These are phyloP conservation scores for Candoia aspera DNA, from an alignment of 2,113 vertebrate species.

Conservation along the genomic window DNA sequence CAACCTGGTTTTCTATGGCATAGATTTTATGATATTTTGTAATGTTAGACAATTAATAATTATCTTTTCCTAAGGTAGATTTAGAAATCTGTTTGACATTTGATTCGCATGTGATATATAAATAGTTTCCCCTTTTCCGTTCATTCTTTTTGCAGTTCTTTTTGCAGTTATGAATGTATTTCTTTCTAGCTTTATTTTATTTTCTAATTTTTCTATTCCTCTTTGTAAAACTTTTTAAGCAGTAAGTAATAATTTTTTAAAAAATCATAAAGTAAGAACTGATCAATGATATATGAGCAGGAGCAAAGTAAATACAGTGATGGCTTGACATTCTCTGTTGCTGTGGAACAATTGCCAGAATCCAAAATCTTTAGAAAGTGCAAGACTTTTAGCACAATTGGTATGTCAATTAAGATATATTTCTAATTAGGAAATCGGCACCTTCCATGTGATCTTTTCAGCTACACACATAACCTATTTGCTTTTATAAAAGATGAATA, in stretches of 20 bases:
- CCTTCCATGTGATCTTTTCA: not conserved
- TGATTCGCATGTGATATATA: not conserved
- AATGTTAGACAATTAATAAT: not conserved
- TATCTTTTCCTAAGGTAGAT: not conserved
- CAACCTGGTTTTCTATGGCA: not conserved
- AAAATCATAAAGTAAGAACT: not conserved
- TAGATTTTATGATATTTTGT: not conserved
- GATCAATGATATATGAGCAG: not conserved
- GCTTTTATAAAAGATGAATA: not conserved
- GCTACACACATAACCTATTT: not conserved
- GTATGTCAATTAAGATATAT: not conserved
- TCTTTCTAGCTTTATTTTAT: not conserved
- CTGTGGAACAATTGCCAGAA: not conserved
- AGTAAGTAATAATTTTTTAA: not conserved
- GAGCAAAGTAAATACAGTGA: not conserved
- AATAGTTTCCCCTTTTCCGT: not conserved
- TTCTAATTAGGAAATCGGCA: not conserved
- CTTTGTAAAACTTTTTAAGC: not conserved
- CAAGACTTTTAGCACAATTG: not conserved
- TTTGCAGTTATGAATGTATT: not conserved
- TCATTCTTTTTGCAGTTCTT: too few species aligned
- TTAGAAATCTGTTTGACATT: not conserved
- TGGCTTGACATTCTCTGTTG: not conserved
- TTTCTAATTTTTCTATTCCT: not conserved
- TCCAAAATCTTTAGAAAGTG: not conserved